Conservation (phyloP, 2,797 vertebrate species). For the Spinibarbus caldwelli region DNA sequence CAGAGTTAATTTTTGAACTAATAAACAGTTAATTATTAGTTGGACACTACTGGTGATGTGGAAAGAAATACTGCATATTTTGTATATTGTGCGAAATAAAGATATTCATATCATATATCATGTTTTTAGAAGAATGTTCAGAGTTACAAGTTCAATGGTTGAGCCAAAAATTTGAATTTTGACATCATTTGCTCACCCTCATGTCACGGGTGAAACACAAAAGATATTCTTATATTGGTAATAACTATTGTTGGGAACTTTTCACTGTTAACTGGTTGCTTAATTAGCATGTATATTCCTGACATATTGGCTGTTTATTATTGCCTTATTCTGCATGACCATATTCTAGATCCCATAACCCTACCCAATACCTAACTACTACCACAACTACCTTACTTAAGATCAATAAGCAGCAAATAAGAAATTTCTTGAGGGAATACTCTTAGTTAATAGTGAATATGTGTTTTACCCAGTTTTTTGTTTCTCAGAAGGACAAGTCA, state of each 20-base stretch:
- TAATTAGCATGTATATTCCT: neutral
- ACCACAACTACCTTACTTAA: neutral
- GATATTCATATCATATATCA: neutral
- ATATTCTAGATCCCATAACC: neutral
- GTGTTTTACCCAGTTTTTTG: neutral
- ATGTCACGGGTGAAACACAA: neutral
- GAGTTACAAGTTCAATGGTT: neutral
- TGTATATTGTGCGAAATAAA: neutral
- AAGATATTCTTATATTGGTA: neutral
- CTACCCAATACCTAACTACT: neutral
- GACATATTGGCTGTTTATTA: neutral
- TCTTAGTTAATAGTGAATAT: neutral
- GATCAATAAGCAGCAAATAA: neutral
- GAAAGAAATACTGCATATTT: neutral
- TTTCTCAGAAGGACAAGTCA: neutral
- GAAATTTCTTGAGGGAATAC: neutral
- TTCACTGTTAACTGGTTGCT: neutral
- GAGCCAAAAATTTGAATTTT: neutral
- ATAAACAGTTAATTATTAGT: neutral
- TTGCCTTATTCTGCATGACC: neutral
- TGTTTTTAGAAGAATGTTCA: neutral
- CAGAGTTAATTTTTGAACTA: neutral
- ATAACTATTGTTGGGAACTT: neutral
- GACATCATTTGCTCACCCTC: neutral
- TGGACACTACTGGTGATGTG: neutral